Conservation (phyloP, 1,140 invertebrate species). For the Prorops nasuta region DNA sequence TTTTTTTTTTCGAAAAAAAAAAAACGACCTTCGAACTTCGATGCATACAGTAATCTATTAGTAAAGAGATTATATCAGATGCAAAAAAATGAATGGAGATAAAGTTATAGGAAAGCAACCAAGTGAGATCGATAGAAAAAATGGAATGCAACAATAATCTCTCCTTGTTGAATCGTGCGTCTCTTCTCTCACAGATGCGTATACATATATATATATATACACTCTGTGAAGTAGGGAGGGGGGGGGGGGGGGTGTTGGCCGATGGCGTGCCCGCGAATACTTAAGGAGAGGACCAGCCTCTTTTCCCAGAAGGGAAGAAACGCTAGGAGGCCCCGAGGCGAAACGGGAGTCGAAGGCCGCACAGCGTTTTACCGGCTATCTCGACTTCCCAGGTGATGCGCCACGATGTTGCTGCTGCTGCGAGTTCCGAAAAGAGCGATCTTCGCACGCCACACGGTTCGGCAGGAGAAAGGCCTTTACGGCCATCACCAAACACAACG, state of each 20-base stretch:
- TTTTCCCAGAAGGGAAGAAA: constrained; percentile 48
- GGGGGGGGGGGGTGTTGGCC: constrained; percentile 14
- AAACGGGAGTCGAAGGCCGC: constrained; percentile 41
- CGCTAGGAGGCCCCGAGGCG: constrained; percentile 31
- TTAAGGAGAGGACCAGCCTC: constrained; percentile 39
- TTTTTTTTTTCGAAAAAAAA: no score
- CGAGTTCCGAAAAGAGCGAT: constrained; percentile 33
- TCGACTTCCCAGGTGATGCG: constrained; percentile 33
- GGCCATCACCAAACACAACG: not conserved
- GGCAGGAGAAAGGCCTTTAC: not conserved
- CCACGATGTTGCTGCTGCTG: constrained; percentile 12
- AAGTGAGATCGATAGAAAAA: no score
- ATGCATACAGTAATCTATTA: no score
- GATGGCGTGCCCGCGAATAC: constrained; percentile 49
- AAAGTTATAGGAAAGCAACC: no score
- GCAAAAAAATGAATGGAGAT: no score
- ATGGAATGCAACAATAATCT: no score
- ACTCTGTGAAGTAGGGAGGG: not conserved
- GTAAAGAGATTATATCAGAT: no score
- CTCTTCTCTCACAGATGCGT: not conserved
- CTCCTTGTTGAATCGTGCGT: no score
- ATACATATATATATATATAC: not conserved
- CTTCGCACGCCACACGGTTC: constrained; percentile 25
- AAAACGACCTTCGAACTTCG: no score
- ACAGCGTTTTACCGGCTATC: constrained; percentile 17